These are phyloP conservation scores for Loriculus beryllinus DNA, from an alignment of 2,797 vertebrate genomes.

Conservation along the genomic window DNA sequence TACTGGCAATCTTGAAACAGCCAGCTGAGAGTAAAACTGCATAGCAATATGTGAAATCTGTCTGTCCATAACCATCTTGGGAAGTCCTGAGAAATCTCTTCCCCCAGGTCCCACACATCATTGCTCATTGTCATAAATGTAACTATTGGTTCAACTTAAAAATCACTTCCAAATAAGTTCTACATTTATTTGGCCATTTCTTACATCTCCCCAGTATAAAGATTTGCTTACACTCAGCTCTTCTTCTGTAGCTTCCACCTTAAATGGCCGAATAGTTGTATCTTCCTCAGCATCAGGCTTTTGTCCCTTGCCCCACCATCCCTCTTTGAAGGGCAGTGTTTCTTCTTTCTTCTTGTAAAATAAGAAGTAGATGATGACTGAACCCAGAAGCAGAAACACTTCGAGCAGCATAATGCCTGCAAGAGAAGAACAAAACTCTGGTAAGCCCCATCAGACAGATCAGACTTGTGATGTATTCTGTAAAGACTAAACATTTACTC, in stretches of 20 bases:
- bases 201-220: neutral
- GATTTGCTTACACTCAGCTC: conserved; percentile 72
- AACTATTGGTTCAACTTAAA: neutral
- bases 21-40: neutral
- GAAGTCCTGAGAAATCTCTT: neutral
- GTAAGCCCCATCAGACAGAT: neutral
- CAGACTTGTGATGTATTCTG: neutral
- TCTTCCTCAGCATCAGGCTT: conserved; percentile 59
- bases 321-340: conserved; percentile 64
- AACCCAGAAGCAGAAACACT: conserved; percentile 53
- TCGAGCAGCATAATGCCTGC: conserved; percentile 72
- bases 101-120: neutral
- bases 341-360: conserved; percentile 67
- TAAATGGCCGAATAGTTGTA: conserved; percentile 70
- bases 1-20: neutral
- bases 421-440: neutral
- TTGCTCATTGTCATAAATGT: neutral
- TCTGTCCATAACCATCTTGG: neutral
- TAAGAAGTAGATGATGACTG: conserved; percentile 65
- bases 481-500: neutral
- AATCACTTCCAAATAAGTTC: neutral
- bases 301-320: conserved; percentile 77
- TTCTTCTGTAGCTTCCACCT: conserved; percentile 74
- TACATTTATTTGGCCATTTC: neutral
- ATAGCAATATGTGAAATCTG: neutral